Evolutionary conservation across 2,888 invertebrate genomes (phyloP).

Genomic region (Ormyrus labotus): DNA sequence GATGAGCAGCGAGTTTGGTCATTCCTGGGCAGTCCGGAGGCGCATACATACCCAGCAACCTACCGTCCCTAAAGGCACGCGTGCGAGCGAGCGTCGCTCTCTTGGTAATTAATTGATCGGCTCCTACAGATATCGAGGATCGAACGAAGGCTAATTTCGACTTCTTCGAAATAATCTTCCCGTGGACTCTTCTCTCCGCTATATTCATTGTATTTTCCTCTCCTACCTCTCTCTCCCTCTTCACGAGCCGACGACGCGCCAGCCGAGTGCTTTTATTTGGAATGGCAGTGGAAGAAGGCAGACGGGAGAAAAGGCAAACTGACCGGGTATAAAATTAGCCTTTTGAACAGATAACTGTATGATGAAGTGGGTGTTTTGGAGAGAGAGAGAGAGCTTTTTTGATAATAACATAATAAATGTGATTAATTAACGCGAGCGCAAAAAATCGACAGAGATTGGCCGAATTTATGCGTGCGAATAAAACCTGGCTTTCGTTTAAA

Average conservation of each 20-base stretch:
- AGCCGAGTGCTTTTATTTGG: conserved; percentile 45
- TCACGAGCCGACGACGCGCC: background rate
- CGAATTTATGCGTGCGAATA: conserved; percentile 44
- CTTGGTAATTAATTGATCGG: conserved; percentile 71
- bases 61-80: conserved; percentile 45
- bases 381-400: conserved; percentile 11
- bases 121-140: conserved; percentile 64
- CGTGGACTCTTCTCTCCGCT: background rate
- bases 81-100: conserved; percentile 19
- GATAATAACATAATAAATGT: conserved; percentile 52
- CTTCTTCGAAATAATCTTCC: conserved; percentile 55
- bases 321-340: conserved; percentile 51
- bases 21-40: background rate
- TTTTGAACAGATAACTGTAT: conserved; percentile 52
- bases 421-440: conserved; percentile 47
- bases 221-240: conserved; percentile 10
- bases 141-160: conserved; percentile 55
- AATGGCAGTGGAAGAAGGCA: background rate
- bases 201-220: conserved; percentile 46
- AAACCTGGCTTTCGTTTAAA: background rate
- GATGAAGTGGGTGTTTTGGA: conserved; percentile 50
- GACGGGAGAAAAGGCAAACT: conserved; percentile 28
- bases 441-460: conserved; percentile 16
- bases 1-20: conserved; percentile 10
- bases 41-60: background rate